Evolutionary conservation across 2,888 invertebrate species (phyloP), one percentile per base, ranked within the genome.

Genomic region (Brachypterus glaber): DNA sequence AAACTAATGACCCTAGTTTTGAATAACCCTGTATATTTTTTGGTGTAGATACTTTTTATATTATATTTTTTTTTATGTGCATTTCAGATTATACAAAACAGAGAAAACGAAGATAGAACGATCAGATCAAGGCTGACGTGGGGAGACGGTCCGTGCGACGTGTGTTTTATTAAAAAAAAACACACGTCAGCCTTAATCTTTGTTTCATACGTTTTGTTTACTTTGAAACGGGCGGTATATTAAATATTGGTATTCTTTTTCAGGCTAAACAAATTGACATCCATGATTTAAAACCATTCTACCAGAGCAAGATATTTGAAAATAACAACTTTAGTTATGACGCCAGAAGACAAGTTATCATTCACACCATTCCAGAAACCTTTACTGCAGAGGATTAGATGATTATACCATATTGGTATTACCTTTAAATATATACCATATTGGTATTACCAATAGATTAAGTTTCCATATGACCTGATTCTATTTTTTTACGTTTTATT

Each of bases 231-330:
- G n/a, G n/a, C n/a, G n/a, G n/a, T n/a, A n/a, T n/a, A n/a, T n/a
- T n/a, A n/a, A 11, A 35, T 34, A n/a, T n/a, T n/a, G n/a, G n/a
- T 35, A 47, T 39, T 24, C 26, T 40, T 40, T 54, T 53, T 44
- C 69, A 93, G 74, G 96, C 95, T 0, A 80, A 88, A 55, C 88
- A 91, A 65, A 81, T 97, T 50, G 88, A 90, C 60, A 89, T 97
- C 41, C 74, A 78, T 45, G 89, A 91, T 62, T 66, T 97, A 38
- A 81, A 84, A 51, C 78, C 87, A 0, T 98, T 98, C 69, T 97
- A 90, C 53, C 82, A 88, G 13, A 93, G 92, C 52, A 78, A 84
- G 27, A 71, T 93, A 50, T 98, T 98, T 67, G 82, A 80, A 56
- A 73, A 76, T 39, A 93, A 98, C 60, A 80, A 84, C 52, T 98